Evolutionary conservation across 2,113 vertebrate species (phyloP).

Genomic region (Alectura lathami): DNA sequence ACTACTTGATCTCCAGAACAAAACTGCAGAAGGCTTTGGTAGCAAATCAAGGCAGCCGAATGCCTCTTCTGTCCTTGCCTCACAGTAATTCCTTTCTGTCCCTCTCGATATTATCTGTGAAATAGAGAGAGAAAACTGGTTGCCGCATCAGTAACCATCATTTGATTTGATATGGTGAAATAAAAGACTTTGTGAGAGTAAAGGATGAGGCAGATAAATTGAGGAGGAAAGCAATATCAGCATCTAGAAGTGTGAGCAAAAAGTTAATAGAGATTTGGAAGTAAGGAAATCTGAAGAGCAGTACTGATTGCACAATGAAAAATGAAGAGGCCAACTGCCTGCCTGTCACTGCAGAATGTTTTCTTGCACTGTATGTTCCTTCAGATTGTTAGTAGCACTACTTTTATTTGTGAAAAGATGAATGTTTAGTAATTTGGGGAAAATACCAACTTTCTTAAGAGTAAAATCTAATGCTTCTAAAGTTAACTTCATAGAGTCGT

Average conservation of each 20-base stretch:
- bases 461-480: not conserved
- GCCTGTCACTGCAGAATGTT: not conserved
- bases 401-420: not conserved
- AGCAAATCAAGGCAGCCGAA: not conserved
- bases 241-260: not conserved
- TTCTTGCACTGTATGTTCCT: not conserved
- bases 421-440: not conserved
- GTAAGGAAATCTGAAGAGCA: not conserved
- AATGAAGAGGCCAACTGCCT: not conserved
- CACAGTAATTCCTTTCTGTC: not conserved
- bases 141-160: not conserved
- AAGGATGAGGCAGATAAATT: not conserved
- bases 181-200: slow-evolving; percentile 11
- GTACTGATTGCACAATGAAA: not conserved
- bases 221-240: slow-evolving; percentile 2
- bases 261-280: not conserved
- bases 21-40: not conserved
- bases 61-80: not conserved
- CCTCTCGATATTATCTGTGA: not conserved
- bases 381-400: not conserved
- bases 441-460: not conserved
- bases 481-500: too few species aligned
- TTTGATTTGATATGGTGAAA: not conserved
- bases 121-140: slow-evolving; percentile 24
- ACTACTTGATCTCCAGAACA: not conserved